Evolutionary conservation across 2,888 invertebrate species (phyloP), one percentile per base, ranked within the genome.

Genomic region (Sminthurides aquaticus): DNA sequence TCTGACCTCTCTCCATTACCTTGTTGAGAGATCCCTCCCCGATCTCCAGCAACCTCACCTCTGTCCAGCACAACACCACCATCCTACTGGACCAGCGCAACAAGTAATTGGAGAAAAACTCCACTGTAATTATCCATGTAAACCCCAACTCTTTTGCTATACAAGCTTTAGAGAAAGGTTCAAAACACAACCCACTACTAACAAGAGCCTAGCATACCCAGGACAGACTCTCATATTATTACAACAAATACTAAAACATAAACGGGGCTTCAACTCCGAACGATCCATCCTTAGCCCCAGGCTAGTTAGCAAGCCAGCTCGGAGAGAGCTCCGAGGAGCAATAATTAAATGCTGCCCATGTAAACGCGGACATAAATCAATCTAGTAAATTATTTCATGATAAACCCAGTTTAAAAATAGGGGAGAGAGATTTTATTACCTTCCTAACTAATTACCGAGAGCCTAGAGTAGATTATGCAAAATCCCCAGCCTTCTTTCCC

Each of bases 291-390:
- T n/a, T n/a, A n/a, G n/a, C n/a, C n/a, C n/a, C n/a, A n/a, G n/a
- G n/a, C n/a, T n/a, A n/a, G n/a, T n/a, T n/a, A n/a, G n/a, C n/a
- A 34, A 34, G 43, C 43, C 43, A 34, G 43, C 5, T n/a, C n/a
- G n/a, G n/a, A n/a, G n/a, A 34, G 15, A 15, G 43, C 43, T 11
- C 8, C 43, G 43, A 34, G 43, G 43, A 66, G 62, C 57, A 62
- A 69, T 71, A 71, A 71, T 71, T 71, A 71, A 71, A 70, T 68
- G 70, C 69, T 71, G 66, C 64, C 69, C 69, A 71, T 69, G 69
- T 71, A 69, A 71, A 71, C 71, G 69, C 66, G 67, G 63, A 68
- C 71, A 71, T 72, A 74, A 74, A 74, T 73, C 73, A 73, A 71
- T 69, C 69, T 69, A 58, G 66, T 71, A 72, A 73, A 73, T 73